These are phyloP conservation scores for Drosophila ananassae DNA, from an alignment of 1,140 invertebrate species.

Conservation along the genomic window DNA sequence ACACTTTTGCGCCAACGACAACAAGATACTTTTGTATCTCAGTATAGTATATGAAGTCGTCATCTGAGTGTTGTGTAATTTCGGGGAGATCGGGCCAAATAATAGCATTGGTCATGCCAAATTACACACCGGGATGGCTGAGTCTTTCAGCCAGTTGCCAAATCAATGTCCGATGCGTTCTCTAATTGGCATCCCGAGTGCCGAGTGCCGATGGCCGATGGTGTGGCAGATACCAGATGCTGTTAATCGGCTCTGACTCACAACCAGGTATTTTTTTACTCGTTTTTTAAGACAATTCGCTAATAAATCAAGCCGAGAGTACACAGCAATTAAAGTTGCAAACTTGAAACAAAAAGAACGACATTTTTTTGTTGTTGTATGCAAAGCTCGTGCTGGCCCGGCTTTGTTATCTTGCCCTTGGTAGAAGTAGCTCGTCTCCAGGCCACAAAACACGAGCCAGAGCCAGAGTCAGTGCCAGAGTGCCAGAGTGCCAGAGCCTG, in stretches of 20 bases:
- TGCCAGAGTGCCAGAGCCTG: constrained; percentile 32
- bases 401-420: constrained; percentile 61
- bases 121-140: constrained; percentile 52
- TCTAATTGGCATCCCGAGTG: constrained; percentile 67
- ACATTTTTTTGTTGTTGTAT: constrained; percentile 52
- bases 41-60: constrained; percentile 62
- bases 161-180: constrained; percentile 60
- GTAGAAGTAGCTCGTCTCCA: constrained; percentile 49
- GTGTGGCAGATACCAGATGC: constrained; percentile 71
- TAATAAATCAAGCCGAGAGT: constrained; percentile 78
- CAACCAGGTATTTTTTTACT: constrained; percentile 1
- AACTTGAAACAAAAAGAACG: constrained; percentile 68
- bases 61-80: constrained; percentile 63
- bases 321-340: constrained; percentile 83
- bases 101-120: constrained; percentile 75
- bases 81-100: constrained; percentile 49
- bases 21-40: constrained; percentile 6
- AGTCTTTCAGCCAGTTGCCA: constrained; percentile 40
- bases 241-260: constrained; percentile 43
- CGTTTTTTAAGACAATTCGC: constrained; percentile 72
- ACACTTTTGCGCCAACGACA: constrained; percentile 72
- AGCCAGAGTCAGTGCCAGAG: too few species aligned
- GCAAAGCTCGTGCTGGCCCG: constrained; percentile 57
- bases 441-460: constrained; percentile 44
- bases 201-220: constrained; percentile 34